Evolutionary conservation across 2,888 invertebrate species (phyloP), one percentile per base, ranked within the genome.

Genomic region (Nasonovia ribisnigri): DNA sequence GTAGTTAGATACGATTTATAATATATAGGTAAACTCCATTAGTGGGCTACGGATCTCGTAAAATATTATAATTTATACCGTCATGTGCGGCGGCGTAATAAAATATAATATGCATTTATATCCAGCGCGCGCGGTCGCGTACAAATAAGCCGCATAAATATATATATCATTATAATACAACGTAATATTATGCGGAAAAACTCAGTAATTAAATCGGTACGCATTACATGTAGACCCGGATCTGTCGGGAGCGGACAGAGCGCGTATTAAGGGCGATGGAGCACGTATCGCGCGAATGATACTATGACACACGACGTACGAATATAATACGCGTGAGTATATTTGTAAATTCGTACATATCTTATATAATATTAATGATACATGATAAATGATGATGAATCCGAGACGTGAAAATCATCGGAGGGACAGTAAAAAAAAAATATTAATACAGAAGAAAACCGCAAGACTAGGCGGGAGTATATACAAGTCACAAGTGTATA

Each of bases 11-110:
- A 90, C 36, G 36, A 42, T 29, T n/a, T 43, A 51, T 91, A 84
- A 84, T 67, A 91, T 67, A 90, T 67, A 20, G 84, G 48, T 48
- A 24, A 46, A 42, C 77, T 84, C 91, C 86, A 92, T 92, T 92
- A 92, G 91, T 36, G 86, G 16, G 11, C 54, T 54, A 91, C 84
- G 24, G 13, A 57, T 57, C 84, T 57, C 57, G n/a, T 92, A 86
- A 86, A 60, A 57, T 46, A 92, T 86, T 57, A 91, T 86, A 86
- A 84, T 90, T 77, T 60, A 60, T 77, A 42, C 43, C 43, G 67
- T 77, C 77, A 77, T 77, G 77, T 77, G 77, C 77, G 20, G 77
- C 77, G 20, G n/a, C 20, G 48, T 48, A 51, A 36, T 77, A 77
- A 51, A 51, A 91, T 77, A 51, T 91, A n/a, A 84, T 36, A 84